Base-by-base conservation (phyloP, 2,888 invertebrate species). In the Teleogryllus oceanicus region DNA sequence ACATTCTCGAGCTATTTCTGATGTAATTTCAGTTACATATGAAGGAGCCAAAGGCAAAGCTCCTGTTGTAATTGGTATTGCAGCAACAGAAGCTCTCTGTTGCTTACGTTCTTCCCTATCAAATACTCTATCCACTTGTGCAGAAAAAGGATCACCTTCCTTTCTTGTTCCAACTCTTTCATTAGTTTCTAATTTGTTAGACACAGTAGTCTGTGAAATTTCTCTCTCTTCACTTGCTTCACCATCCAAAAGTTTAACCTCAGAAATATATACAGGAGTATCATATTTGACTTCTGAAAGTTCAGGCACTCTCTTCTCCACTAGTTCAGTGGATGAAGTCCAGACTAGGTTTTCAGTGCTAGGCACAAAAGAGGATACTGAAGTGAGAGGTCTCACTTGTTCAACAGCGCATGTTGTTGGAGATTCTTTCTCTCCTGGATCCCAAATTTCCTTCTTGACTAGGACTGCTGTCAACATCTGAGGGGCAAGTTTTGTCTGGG, bases 121-220 rank as follows among this genome's bases (percentile, higher is more conserved):
- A 84, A 92, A 91, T 79, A 92, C 92, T 83, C 91, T 90, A 84
- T 94, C 94, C 79, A 92, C 86, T 81, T 92, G 91, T 84, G 92
- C 90, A 80, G 92, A 92, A 85, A 93, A 93, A 80, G 90, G 90
- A 86, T 95, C 94, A 74, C 89, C 88, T 84, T 88, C 89, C 82
- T 86, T 87, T 85, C 88, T 86, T 49, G 83, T 85, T 84, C 85
- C 89, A 83, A 85, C 87, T 86, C 88, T 88, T 51, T 88, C 89
- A 85, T 89, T 88, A 88, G 89, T 88, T 24, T 76, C 62, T 49
- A 74, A 49, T 37, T 51, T 49, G 24, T 79, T 80, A 24, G 80
- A 20, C 37, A 37, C 37, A 37, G 37, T 8, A 1, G 37, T 37
- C n/a, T 62, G 62, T 18, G 62, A 62, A 49, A 51, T 49, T 76